phyloP scores from a whole-genome alignment of 2,797 vertebrate genomes.

The Nyctibius grandis region DNA sequence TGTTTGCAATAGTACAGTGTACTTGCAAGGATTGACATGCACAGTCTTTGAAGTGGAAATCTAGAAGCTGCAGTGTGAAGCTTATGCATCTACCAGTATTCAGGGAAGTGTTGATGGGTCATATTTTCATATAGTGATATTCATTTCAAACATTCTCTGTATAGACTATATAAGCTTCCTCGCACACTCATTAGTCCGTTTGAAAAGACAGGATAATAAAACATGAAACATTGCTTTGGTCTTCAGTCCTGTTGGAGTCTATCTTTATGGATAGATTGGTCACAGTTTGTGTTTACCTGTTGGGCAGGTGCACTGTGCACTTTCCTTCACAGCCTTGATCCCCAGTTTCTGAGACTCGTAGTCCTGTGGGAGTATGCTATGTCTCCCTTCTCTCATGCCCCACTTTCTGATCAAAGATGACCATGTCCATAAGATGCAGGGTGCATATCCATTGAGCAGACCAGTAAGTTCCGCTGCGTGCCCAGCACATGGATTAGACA shows the following conservation, averaged over 20 bases:
- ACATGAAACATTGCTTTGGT: neutral
- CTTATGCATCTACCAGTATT: neutral
- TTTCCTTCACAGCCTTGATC: neutral
- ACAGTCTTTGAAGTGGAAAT: neutral
- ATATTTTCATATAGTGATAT: neutral
- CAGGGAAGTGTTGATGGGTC: neutral
- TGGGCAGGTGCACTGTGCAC: rapidly evolving
- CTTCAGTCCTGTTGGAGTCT: neutral
- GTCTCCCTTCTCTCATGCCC: neutral
- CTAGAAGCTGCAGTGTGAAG: neutral
- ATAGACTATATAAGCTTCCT: neutral
- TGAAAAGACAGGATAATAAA: neutral
- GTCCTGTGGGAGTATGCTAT: neutral
- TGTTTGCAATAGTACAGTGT: neutral
- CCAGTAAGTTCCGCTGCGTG: neutral
- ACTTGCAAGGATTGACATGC: neutral
- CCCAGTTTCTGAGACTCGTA: neutral
- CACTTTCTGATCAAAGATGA: neutral
- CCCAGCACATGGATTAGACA: neutral
- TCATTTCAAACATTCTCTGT: neutral
- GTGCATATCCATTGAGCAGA: neutral
- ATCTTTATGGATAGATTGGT: neutral
- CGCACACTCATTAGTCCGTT: neutral
- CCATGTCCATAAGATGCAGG: neutral
- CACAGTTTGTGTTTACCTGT: neutral